Percentiles rank a stretch among this genome's conserved stretches.
Conservation (phyloP, 2,888 invertebrate genomes). For the Napeogenes sylphis region DNA sequence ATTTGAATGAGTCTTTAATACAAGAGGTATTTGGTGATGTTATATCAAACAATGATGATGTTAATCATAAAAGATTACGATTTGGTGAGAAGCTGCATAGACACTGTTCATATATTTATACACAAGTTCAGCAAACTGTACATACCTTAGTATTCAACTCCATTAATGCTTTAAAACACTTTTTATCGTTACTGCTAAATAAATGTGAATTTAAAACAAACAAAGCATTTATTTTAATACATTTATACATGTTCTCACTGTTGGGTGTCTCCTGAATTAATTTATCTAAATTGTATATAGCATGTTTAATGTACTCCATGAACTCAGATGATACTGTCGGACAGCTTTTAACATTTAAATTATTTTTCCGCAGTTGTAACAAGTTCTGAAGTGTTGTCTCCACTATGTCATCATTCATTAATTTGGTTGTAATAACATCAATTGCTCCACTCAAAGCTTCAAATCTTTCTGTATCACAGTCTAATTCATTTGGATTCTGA, state of each 20-base stretch:
- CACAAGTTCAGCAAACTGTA: conserved; percentile 12
- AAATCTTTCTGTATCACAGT: conserved; percentile 79
- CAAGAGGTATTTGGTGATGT: too few relatives aligned
- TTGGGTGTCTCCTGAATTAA: conserved; percentile 71
- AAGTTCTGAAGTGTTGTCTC: conserved; percentile 73
- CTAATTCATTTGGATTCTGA: conserved; percentile 79
- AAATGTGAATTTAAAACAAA: conserved; percentile 82
- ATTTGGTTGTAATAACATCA: conserved; percentile 81
- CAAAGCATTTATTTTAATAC: conserved; percentile 82
- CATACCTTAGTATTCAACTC: conserved; percentile 87
- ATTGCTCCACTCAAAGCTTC: conserved; percentile 84
- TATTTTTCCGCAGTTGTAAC: conserved; percentile 56
- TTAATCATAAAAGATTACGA: too few relatives aligned
- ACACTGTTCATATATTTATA: background rate
- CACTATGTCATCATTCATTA: conserved; percentile 84
- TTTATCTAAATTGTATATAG: conserved; percentile 80
- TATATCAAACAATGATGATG: too few relatives aligned
- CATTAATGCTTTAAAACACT: conserved; percentile 82
- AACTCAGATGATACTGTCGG: conserved; percentile 79
- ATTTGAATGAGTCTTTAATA: background rate
- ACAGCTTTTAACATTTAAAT: conserved; percentile 68
- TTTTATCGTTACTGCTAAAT: conserved; percentile 88
- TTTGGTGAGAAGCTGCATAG: too few relatives aligned
- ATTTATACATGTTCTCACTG: conserved; percentile 74
- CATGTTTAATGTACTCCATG: conserved; percentile 80